Base-by-base conservation (phyloP, 2,113 vertebrate genomes). In the Bubo scandiacus region DNA sequence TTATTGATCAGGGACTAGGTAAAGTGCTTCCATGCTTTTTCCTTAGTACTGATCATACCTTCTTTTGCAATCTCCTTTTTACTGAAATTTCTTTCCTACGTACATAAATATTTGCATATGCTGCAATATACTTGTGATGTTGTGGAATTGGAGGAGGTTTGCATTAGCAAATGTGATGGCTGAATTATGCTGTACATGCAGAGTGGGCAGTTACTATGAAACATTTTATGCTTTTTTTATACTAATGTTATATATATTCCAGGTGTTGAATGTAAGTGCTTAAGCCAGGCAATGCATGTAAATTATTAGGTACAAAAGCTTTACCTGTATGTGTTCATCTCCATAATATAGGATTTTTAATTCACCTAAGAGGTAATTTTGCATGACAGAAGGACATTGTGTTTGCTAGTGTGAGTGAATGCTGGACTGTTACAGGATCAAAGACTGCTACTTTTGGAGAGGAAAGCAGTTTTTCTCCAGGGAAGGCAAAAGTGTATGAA, bases 401-500 rank as follows among this genome's bases (percentile, higher is more conserved):
- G n/a, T n/a, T n/a, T n/a, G 21, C 51, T 77, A 83, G 54, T 6
- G 18, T 66, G 54, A 82, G 18, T 73, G 74, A 85, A 8, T 77
- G 45, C n/a, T 81, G 74, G 62, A 45, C 30, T 88, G 26, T 51
- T 89, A 47, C 6, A 66, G 45, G 20, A 67, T 82, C 45, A 73
- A 95, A 91, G 67, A 43, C 62, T 67, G 21, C 15, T 81, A 18
- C 43, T 45, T 89, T 88, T 55, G 49, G 71, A 89, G 22, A 26
- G 5, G 43, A 83, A 79, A 88, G 30, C 30, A 19, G 52, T 88
- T 88, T 97, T 90, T 52, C 72, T 96, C 51, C 36, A 96, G 75
- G 78, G 81, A 95, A 94, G 88, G 81, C 80, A 97, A 66, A 95
- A 66, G 40, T 67, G 40, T 87, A 73, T 80, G 88, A 96, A 93